Percentiles rank a stretch among this genome's conserved stretches.
phyloP scores from a whole-genome alignment of 1,140 invertebrate genomes.

The Euwallacea similis region DNA sequence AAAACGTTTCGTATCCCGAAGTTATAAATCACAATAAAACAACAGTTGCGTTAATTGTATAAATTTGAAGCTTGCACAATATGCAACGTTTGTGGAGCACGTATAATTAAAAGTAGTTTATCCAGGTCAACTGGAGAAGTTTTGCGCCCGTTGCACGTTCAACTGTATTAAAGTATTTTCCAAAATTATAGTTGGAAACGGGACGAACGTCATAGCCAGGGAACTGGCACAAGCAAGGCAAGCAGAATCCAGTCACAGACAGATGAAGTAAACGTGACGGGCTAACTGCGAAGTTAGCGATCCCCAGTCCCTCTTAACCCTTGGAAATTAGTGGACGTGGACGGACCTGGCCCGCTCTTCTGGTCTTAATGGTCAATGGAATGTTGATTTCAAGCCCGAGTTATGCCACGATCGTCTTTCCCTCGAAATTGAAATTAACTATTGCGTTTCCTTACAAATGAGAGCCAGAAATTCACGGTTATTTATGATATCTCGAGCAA shows the following conservation, averaged over 20 bases:
- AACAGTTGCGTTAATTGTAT: constrained; percentile 37
- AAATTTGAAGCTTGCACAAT: constrained; percentile 38
- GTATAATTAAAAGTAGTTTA: constrained; percentile 39
- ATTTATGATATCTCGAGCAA: constrained; percentile 5
- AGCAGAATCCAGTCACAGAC: constrained; percentile 41
- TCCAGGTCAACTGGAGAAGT: constrained; percentile 37
- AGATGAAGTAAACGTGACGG: constrained; percentile 41
- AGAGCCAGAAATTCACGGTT: constrained; percentile 13
- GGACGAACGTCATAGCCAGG: constrained; percentile 35
- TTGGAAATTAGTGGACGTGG: constrained; percentile 37
- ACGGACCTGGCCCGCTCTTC: constrained; percentile 25
- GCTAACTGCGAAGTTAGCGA: constrained; percentile 37
- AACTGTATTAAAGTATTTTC: constrained; percentile 41
- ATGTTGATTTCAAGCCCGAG: constrained; percentile 34
- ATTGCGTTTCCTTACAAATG: constrained; percentile 22
- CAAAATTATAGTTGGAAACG: constrained; percentile 38
- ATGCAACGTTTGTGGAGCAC: constrained; percentile 34
- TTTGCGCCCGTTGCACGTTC: constrained; percentile 31
- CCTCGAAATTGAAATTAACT: constrained; percentile 31
- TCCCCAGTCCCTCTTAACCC: constrained; percentile 34
- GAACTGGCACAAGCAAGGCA: constrained; percentile 31
- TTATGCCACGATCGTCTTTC: constrained; percentile 31
- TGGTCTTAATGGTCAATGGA: constrained; percentile 37
- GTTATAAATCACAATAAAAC: constrained; percentile 38
- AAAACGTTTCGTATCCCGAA: constrained; percentile 28